A percentile compares a stretch with the other conserved stretches of the same genome.
Conservation (phyloP, 2,888 invertebrate genomes). For the Cordilura impudica region DNA sequence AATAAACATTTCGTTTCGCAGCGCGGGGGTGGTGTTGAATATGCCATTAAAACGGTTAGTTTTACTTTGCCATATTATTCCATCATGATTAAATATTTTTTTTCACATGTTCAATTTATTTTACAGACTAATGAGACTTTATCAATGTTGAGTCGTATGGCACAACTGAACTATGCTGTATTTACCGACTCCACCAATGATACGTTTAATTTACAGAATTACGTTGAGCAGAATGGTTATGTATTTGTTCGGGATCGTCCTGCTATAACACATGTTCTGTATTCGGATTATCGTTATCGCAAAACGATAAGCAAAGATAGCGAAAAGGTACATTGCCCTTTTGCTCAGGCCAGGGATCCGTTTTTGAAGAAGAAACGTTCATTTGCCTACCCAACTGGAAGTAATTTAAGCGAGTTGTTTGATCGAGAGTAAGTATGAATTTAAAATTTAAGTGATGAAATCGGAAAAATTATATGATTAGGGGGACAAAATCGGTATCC, state of each 20-base stretch:
- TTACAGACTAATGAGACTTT: slow-evolving; percentile 75
- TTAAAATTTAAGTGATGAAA: too few relatives aligned
- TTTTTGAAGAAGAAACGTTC: slow-evolving; percentile 84
- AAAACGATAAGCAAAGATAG: slow-evolving; percentile 80
- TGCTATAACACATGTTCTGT: slow-evolving; percentile 84
- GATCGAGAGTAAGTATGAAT: slow-evolving; percentile 83
- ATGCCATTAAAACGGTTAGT: slow-evolving; percentile 81
- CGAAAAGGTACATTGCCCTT: slow-evolving; percentile 85
- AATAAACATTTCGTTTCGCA: slow-evolving; percentile 85
- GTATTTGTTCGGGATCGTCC: slow-evolving; percentile 86
- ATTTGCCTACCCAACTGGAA: slow-evolving; percentile 84
- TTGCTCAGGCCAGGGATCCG: slow-evolving; percentile 85
- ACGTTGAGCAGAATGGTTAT: slow-evolving; percentile 78
- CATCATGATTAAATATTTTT: background rate
- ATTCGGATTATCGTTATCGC: slow-evolving; percentile 82
- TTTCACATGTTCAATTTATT: background rate
- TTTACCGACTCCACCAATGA: slow-evolving; percentile 76
- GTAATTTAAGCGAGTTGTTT: slow-evolving; percentile 81
- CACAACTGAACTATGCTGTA: slow-evolving; percentile 72
- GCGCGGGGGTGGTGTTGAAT: slow-evolving; percentile 85
- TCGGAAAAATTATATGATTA: too few relatives aligned
- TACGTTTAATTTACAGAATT: slow-evolving; percentile 77
- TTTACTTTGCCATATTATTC: background rate
- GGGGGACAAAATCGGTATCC: too few relatives aligned
- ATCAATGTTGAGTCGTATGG: slow-evolving; percentile 73